Conservation (phyloP, 2,797 vertebrate species). For the Lepus townsendii region DNA sequence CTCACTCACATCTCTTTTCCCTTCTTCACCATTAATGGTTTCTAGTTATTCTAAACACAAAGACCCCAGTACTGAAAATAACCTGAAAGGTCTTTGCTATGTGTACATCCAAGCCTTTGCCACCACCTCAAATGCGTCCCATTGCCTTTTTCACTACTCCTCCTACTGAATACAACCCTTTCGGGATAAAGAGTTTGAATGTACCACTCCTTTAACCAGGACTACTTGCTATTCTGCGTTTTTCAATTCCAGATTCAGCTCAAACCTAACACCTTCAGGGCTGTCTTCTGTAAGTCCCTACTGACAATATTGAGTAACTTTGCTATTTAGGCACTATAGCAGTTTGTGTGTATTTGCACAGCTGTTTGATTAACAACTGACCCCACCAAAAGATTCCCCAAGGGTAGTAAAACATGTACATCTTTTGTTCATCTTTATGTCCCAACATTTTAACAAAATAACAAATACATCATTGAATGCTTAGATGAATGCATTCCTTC, state of each 20-base stretch:
- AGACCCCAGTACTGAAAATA: neutral
- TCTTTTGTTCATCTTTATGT: neutral
- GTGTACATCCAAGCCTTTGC: neutral
- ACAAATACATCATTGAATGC: neutral
- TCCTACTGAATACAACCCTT: too few relatives aligned
- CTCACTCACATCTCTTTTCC: neutral
- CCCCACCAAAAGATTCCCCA: neutral
- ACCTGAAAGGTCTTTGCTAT: neutral
- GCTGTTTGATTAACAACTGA: neutral
- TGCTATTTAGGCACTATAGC: too few relatives aligned
- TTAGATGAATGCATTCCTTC: neutral
- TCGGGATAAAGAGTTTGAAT: neutral
- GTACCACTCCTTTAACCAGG: neutral
- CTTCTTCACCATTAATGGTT: neutral
- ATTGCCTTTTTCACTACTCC: neutral
- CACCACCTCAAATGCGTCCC: rapidly evolving
- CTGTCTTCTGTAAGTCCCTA: neutral
- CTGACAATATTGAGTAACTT: neutral
- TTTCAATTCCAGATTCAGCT: neutral
- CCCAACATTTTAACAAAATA: neutral
- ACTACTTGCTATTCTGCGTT: neutral
- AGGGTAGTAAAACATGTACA: neutral
- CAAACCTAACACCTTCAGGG: neutral
- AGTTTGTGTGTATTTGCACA: neutral
- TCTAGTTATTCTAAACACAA: neutral